Evolutionary conservation across 2,113 vertebrate genomes (phyloP), one percentile per base, ranked within the genome.

Genomic region (Cranoglanis bouderius): DNA sequence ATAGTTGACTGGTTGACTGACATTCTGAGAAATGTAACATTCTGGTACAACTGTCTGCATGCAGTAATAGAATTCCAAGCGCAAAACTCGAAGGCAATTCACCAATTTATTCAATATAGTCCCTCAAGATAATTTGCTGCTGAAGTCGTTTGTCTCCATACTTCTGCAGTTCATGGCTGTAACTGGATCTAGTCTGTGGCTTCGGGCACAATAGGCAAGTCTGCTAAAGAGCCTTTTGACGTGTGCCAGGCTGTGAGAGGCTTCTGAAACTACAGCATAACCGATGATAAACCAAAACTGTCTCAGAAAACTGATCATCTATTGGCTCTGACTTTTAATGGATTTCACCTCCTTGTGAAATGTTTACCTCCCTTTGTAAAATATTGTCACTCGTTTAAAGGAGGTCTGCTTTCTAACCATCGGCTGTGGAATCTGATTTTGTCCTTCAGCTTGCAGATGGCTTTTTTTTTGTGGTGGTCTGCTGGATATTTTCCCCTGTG

Each of bases 171-270:
- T 57, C 29, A 59, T 83, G 57, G 57, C 55, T 65, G 57, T 46
- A 85, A 88, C n/a, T 51, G 10, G 38, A 85, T 59, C 70, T 57
- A 35, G 49, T 77, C 29, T 21, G 7, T 77, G 74, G 74, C 38
- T 10, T 85, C 85, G 51, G 84, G 93, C 90, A 74, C 90, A 85
- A 90, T 89, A 91, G 92, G 84, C 91, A 87, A 90, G 85, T 92
- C 89, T 65, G 91, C 82, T 91, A 89, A 83, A 90, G 92, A 91
- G 90, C 86, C 89, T 89, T 92, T 90, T 92, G 90, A 92, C 93
- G 32, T 51, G 78, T 55, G 89, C 92, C 91, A 90, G 90, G 90
- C 89, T 85, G 87, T 49, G 88, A 92, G 87, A 86, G 16, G 49
- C 86, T 91, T 61, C 88, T 88, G 74, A 90, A 63, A 46, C 26